Conservation (phyloP, 2,113 vertebrate species). For the Oenanthe oenanthe region DNA sequence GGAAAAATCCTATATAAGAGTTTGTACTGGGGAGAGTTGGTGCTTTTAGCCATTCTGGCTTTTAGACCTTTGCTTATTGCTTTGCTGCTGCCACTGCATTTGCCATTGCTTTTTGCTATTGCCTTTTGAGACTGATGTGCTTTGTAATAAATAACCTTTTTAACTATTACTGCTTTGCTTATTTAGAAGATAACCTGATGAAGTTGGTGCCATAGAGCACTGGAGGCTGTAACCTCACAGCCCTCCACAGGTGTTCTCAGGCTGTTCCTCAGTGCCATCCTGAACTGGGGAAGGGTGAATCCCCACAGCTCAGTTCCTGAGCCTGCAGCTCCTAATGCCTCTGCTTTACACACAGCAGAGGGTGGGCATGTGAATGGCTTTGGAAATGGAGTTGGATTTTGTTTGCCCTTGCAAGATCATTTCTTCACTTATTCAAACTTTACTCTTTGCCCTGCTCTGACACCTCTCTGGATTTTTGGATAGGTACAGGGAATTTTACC, state of each 20-base stretch:
- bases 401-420: neutral
- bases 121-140: too few relatives aligned
- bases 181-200: too few relatives aligned
- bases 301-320: neutral
- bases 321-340: neutral
- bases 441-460: neutral
- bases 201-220: too few relatives aligned
- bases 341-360: neutral
- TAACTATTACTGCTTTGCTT: too few relatives aligned
- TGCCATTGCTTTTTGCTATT: too few relatives aligned
- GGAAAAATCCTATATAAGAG: too few relatives aligned
- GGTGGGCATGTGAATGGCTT: rapidly evolving
- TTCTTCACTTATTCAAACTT: neutral
- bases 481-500: rapidly evolving
- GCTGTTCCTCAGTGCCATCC: rapidly evolving
- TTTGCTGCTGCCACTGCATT: too few relatives aligned
- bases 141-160: too few relatives aligned
- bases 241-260: neutral
- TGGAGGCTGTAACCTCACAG: too few relatives aligned
- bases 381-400: rapidly evolving
- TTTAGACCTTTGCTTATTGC: too few relatives aligned
- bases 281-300: neutral
- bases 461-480: neutral
- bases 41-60: too few relatives aligned
- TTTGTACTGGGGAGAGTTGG: too few relatives aligned